phyloP scores from a whole-genome alignment of 1,140 invertebrate genomes.

The Oncopeltus fasciatus region DNA sequence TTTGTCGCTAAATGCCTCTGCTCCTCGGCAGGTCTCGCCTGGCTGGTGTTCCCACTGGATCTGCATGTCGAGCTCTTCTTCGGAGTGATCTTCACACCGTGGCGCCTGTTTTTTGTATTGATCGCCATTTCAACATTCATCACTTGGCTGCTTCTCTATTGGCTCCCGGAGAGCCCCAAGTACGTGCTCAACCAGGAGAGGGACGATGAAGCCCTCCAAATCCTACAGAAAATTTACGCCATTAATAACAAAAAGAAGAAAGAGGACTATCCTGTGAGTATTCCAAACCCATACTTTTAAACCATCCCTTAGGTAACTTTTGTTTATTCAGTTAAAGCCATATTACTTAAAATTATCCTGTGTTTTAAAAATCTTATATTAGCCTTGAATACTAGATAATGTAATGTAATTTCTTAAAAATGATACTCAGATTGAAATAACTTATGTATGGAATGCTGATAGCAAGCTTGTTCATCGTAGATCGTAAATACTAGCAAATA shows the following conservation, averaged over 20 bases:
- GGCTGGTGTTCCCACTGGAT: background rate
- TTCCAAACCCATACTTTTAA: no score
- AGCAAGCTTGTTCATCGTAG: no score
- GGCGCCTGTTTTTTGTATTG: background rate
- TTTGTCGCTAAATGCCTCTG: no score
- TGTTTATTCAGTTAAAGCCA: no score
- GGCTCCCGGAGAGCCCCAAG: background rate
- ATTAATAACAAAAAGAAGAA: background rate
- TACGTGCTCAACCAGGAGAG: background rate
- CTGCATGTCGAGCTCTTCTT: background rate
- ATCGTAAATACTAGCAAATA: no score
- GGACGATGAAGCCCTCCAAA: background rate
- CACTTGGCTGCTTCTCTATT: background rate
- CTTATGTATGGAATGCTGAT: no score
- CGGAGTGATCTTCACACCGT: background rate
- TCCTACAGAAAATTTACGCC: background rate
- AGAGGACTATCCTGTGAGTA: background rate
- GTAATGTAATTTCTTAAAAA: no score
- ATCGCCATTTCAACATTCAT: background rate
- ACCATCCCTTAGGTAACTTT: no score
- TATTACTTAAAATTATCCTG: no score
- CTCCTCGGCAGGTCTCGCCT: background rate
- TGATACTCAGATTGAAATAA: no score
- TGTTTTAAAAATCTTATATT: no score
- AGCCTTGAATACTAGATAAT: no score